A percentile compares a stretch with the other conserved stretches of the same genome.
These are phyloP conservation scores for Nomada ferruginata DNA, from an alignment of 2,888 invertebrate genomes.

Conservation along the genomic window DNA sequence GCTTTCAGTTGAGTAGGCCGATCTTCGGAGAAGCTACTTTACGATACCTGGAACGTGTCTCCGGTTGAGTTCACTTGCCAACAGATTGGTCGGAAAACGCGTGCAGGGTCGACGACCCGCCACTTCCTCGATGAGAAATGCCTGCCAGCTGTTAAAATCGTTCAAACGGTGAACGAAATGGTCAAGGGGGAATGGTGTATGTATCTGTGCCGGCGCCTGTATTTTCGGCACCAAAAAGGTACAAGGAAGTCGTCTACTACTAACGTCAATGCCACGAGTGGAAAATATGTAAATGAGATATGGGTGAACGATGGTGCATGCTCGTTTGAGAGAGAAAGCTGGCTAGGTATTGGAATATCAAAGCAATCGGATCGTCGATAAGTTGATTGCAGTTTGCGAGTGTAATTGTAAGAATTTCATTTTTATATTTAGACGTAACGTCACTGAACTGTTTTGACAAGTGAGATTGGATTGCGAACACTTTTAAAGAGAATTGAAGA, in stretches of 20 bases:
- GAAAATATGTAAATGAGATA: neutral
- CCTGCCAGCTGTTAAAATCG: conserved; percentile 72
- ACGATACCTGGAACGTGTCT: conserved; percentile 56
- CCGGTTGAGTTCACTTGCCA: conserved; percentile 39
- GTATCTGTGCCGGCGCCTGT: conserved; percentile 33
- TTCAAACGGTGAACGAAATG: conserved; percentile 63
- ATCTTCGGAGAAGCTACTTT: conserved; percentile 59
- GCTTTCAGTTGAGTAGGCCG: conserved; percentile 41
- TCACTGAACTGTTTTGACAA: too few relatives aligned
- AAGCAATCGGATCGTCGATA: too few relatives aligned
- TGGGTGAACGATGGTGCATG: neutral
- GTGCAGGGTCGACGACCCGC: conserved; percentile 55
- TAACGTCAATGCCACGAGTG: conserved; percentile 47
- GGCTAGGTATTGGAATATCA: too few relatives aligned
- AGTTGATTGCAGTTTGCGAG: too few relatives aligned
- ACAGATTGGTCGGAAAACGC: conserved; percentile 50
- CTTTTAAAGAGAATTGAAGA: too few relatives aligned
- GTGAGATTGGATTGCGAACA: too few relatives aligned
- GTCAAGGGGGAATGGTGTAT: conserved; percentile 38
- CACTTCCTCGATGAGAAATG: conserved; percentile 69
- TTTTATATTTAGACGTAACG: too few relatives aligned
- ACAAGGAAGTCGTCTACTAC: conserved; percentile 32
- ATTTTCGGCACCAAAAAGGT: conserved; percentile 51
- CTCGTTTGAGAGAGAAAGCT: neutral
- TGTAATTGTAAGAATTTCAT: too few relatives aligned